Conservation (phyloP, 1,140 invertebrate genomes). For the Lamellibrachia luymesi region DNA sequence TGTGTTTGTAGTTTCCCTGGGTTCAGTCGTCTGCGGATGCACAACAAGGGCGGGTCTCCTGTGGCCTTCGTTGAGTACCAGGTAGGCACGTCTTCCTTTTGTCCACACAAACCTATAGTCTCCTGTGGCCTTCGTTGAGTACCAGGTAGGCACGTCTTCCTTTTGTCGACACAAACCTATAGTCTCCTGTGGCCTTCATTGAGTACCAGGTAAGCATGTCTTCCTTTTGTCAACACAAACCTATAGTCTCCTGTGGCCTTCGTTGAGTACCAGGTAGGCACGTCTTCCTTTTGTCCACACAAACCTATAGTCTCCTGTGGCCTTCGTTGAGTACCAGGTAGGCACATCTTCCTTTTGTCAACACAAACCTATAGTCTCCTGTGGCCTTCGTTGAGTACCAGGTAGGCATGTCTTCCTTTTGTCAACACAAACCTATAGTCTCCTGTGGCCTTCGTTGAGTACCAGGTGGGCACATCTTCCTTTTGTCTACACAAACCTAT, state of each 20-base stretch:
- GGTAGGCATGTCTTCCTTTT: constrained; percentile 73
- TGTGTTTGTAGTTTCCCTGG: constrained; percentile 79
- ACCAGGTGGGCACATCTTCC: constrained; percentile 61
- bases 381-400: not conserved
- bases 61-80: constrained; percentile 97
- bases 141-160: not conserved
- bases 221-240: not conserved
- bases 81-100: constrained; percentile 39
- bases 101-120: no score
- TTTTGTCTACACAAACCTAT: no score
- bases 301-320: not conserved
- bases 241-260: no score
- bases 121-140: not conserved
- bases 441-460: constrained; percentile 95
- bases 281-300: not conserved
- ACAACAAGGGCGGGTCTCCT: constrained; percentile 86
- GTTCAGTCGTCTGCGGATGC: constrained; percentile 94
- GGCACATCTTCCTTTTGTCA: not conserved
- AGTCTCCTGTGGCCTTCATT: no score
- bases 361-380: not conserved
- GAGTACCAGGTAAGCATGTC: not conserved
- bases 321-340: not conserved
- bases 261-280: not conserved
- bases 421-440: constrained; percentile 91
- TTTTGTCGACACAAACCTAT: not conserved